Evolutionary conservation across 2,888 invertebrate genomes (phyloP).

Genomic region (Lacanobia oleracea): DNA sequence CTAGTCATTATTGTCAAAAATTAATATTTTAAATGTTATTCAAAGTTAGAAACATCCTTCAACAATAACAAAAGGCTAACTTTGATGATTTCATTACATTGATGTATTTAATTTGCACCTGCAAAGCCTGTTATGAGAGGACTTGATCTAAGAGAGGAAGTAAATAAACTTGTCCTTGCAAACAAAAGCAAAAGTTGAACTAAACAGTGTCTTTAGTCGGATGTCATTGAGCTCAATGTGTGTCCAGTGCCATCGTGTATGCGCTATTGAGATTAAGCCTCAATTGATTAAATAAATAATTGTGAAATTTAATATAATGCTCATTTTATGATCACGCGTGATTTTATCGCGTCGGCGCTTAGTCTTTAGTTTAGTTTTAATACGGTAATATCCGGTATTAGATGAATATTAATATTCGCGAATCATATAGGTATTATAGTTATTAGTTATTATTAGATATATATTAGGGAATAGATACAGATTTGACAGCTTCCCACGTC

Average conservation of each 20-base stretch:
- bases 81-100: constrained; percentile 32
- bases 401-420: constrained; percentile 42
- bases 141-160: constrained; percentile 50
- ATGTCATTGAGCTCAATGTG: constrained; percentile 44
- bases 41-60: constrained; percentile 59
- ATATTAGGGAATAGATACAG: neutral
- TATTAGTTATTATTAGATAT: constrained; percentile 11
- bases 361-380: constrained; percentile 29
- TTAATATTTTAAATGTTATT: constrained; percentile 62
- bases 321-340: constrained; percentile 11
- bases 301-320: constrained; percentile 10
- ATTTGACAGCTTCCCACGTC: constrained; percentile 14
- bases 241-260: constrained; percentile 20
- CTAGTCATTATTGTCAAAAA: constrained; percentile 70
- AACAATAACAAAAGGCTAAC: constrained; percentile 37
- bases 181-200: constrained; percentile 67
- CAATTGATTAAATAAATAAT: constrained; percentile 19
- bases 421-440: constrained; percentile 10
- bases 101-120: constrained; percentile 34
- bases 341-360: constrained; percentile 3
- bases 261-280: constrained; percentile 27
- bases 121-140: constrained; percentile 31
- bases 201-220: constrained; percentile 56
- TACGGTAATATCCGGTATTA: constrained; percentile 48
- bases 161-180: constrained; percentile 61